These are phyloP conservation scores for Chlorospingus flavigularis DNA, from an alignment of 2,797 vertebrate genomes.

Conservation along the genomic window DNA sequence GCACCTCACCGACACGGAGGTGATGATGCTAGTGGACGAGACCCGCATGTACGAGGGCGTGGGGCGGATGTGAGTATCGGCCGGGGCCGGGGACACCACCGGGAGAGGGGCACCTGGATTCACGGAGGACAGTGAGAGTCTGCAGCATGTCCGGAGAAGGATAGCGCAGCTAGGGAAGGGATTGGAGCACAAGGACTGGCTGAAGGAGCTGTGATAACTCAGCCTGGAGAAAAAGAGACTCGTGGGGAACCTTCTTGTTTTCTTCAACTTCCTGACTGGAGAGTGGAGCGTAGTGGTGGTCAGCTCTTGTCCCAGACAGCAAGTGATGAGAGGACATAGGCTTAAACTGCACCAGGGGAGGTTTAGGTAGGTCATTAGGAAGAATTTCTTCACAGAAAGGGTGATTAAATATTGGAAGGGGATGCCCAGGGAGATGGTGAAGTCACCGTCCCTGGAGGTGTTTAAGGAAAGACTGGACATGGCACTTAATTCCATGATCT, in stretches of 20 bases:
- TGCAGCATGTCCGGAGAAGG: not conserved
- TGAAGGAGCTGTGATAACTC: not conserved
- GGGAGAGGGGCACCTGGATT: rapidly evolving
- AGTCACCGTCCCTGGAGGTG: not conserved
- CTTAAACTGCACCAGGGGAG: not conserved
- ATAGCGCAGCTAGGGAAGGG: not conserved
- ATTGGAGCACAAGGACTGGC: not conserved
- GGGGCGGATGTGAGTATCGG: slow-evolving; percentile 90
- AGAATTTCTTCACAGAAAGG: not conserved
- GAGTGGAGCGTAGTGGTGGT: not conserved
- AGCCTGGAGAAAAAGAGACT: not conserved
- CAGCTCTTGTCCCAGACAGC: not conserved
- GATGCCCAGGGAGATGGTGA: not conserved
- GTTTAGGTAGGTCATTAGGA: not conserved
- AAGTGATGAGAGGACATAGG: not conserved
- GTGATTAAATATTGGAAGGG: not conserved
- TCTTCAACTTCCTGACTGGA: not conserved
- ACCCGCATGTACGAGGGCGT: slow-evolving; percentile 95
- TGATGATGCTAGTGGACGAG: slow-evolving; percentile 82
- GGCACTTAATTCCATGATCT: not conserved
- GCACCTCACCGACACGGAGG: slow-evolving; percentile 87
- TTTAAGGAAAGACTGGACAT: not conserved
- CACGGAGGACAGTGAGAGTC: not conserved
- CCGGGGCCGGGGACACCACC: not conserved
- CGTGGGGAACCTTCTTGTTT: not conserved